A percentile compares a stretch with the other conserved stretches of the same genome.
Conservation (phyloP, 2,113 vertebrate species). For the Pseudonaja textilis region DNA sequence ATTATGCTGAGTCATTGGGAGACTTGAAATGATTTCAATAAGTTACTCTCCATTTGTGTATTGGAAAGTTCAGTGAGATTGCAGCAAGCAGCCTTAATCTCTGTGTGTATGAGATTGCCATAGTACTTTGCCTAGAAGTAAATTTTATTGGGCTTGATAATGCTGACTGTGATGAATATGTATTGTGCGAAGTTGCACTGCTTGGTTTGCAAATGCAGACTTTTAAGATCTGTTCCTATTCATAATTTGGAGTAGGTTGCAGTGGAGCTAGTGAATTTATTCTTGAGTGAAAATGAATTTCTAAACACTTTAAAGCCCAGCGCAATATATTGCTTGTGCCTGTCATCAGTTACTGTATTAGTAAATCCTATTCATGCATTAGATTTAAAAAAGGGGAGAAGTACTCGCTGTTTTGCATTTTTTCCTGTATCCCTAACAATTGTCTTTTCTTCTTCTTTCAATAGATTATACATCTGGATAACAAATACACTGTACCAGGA, state of each 20-base stretch:
- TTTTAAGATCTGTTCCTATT: neutral
- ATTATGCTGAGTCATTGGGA: neutral
- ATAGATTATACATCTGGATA: slow-evolving; percentile 53
- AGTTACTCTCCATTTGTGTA: neutral
- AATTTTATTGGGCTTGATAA: neutral
- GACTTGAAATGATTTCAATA: neutral
- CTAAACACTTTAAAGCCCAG: neutral
- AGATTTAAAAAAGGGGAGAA: neutral
- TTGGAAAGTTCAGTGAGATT: neutral
- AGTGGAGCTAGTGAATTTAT: neutral
- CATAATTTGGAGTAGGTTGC: neutral
- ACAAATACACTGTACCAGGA: slow-evolving; percentile 61
- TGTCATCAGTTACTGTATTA: neutral
- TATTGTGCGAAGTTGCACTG: neutral
- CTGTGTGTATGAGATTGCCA: neutral
- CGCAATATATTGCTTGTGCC: neutral
- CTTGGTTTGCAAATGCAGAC: neutral
- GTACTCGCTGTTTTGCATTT: neutral
- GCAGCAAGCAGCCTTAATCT: neutral
- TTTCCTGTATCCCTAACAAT: slow-evolving; percentile 15
- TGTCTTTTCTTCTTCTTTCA: slow-evolving; percentile 20
- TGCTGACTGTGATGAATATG: neutral
- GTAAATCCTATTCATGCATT: neutral
- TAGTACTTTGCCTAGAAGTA: neutral
- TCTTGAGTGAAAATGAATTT: neutral